Evolutionary conservation across 2,888 invertebrate genomes (phyloP).

Genomic region (Strigamia maritima): DNA sequence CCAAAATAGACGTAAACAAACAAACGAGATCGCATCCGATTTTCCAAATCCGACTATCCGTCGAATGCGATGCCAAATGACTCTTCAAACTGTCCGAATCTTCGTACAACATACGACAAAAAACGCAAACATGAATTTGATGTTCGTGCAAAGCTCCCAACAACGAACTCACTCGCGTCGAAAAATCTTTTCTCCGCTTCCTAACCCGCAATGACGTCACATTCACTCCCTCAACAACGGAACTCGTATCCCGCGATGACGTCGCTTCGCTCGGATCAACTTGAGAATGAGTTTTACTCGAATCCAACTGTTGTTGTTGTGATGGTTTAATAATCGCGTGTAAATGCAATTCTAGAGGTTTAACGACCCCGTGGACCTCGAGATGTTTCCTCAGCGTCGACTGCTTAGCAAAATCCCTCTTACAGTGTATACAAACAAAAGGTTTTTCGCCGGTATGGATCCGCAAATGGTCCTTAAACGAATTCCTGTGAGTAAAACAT

Average conservation of each 20-base stretch:
- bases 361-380: slow-evolving; percentile 36
- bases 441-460: slow-evolving; percentile 37
- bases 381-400: slow-evolving; percentile 38
- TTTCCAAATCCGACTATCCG: slow-evolving; percentile 34
- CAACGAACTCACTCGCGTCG: neutral
- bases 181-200: neutral
- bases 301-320: neutral
- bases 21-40: neutral
- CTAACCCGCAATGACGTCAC: neutral
- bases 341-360: slow-evolving; percentile 31
- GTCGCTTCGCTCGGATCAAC: neutral
- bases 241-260: neutral
- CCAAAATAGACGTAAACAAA: slow-evolving; percentile 32
- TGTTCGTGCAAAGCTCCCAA: neutral
- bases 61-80: neutral
- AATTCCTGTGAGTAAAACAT: slow-evolving; percentile 35
- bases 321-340: slow-evolving; percentile 37
- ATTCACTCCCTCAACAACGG: neutral
- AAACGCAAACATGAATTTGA: neutral
- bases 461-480: slow-evolving; percentile 36
- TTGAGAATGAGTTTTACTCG: neutral
- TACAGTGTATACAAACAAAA: slow-evolving; percentile 26
- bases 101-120: neutral
- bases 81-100: neutral
- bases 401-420: slow-evolving; percentile 37